These are phyloP conservation scores for Lithodes maja DNA, from an alignment of 2,888 invertebrate genomes.

Conservation along the genomic window DNA sequence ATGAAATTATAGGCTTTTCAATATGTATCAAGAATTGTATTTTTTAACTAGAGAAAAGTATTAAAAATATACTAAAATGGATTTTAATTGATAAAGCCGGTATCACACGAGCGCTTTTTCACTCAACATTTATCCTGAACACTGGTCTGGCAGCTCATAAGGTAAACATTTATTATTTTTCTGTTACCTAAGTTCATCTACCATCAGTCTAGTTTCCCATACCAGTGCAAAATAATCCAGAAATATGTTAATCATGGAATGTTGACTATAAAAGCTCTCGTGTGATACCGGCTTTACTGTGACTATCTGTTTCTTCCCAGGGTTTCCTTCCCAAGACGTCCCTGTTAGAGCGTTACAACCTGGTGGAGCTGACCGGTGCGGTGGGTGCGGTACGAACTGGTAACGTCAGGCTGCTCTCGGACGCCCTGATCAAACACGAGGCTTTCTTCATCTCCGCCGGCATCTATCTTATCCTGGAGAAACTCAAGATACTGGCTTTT, in stretches of 20 bases:
- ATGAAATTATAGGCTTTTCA: no score
- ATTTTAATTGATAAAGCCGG: background rate
- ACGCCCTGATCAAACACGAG: constrained; percentile 89
- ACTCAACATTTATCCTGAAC: no score
- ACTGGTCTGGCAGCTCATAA: no score
- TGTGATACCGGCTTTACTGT: background rate
- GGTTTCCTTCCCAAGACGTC: constrained; percentile 93
- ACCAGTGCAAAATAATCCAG: no score
- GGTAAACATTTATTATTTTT: no score
- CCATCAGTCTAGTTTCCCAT: no score
- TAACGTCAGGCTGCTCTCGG: constrained; percentile 87
- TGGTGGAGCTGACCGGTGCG: constrained; percentile 92
- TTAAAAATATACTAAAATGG: background rate
- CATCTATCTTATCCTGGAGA: constrained; percentile 98
- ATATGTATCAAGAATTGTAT: background rate
- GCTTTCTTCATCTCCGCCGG: constrained; percentile 95
- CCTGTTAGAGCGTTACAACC: constrained; percentile 90
- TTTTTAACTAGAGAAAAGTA: constrained; percentile 31
- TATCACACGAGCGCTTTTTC: no score
- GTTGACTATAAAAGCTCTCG: no score
- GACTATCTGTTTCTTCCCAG: constrained; percentile 73
- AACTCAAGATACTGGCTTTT: constrained; percentile 94
- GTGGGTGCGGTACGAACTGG: constrained; percentile 92
- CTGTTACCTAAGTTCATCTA: no score
- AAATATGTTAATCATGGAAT: no score